Evolutionary conservation across 2,888 invertebrate species (phyloP).

Genomic region (Pheosia gnoma): DNA sequence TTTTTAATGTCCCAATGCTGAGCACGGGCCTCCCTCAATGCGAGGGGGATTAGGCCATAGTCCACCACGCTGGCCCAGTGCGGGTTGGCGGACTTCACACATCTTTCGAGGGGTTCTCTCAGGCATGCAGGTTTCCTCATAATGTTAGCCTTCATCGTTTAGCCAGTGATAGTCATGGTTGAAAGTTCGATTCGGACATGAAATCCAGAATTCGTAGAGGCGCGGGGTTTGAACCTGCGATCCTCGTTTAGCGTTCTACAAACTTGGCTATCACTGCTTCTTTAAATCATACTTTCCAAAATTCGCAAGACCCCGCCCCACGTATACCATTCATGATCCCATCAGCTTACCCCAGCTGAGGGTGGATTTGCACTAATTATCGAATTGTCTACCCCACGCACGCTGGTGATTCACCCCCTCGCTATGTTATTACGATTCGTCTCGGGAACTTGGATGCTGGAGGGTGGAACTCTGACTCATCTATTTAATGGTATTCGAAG

Average conservation of each 20-base stretch:
- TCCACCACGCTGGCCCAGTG: too few species aligned
- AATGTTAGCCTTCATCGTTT: too few species aligned
- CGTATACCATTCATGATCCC: conserved; percentile 43
- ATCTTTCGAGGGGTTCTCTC: too few species aligned
- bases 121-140: too few species aligned
- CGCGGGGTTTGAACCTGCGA: too few species aligned
- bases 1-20: background rate
- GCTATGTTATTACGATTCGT: conserved; percentile 49
- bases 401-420: conserved; percentile 47
- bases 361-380: conserved; percentile 56
- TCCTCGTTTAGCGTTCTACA: background rate
- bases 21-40: too few species aligned
- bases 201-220: too few species aligned
- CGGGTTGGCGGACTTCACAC: too few species aligned
- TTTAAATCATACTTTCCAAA: conserved; percentile 15
- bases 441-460: conserved; percentile 20
- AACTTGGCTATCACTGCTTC: conserved; percentile 16
- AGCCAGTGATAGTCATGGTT: too few species aligned
- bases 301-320: conserved; percentile 31
- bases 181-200: too few species aligned
- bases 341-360: conserved; percentile 28
- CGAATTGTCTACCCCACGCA: conserved; percentile 48
- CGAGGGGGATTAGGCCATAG: too few species aligned
- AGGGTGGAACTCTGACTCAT: conserved; percentile 41
- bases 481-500: conserved; percentile 35